Conservation (phyloP, 30 jellyfish, hydroid and myxozoan genomes). For the Mastigias papua region DNA sequence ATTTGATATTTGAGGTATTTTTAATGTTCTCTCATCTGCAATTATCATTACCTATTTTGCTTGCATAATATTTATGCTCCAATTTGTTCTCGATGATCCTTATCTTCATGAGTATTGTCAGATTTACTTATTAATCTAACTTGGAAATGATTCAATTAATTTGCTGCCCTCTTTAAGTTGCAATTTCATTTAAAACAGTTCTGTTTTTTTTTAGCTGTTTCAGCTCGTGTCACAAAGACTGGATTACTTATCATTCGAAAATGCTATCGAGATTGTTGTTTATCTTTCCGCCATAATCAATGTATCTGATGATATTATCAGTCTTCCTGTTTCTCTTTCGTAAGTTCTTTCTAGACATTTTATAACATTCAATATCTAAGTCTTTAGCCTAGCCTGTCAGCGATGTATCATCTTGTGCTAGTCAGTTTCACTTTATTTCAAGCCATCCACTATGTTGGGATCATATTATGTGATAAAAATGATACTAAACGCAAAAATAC, state of each 20-base stretch:
- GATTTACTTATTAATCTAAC: too few species aligned
- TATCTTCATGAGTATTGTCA: neutral
- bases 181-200: neutral
- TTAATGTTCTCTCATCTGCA: too few species aligned
- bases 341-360: conserved; percentile 26
- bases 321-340: conserved; percentile 62
- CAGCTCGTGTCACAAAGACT: conserved; percentile 76
- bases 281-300: conserved; percentile 76
- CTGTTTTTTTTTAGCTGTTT: conserved; percentile 34
- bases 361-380: too few species aligned
- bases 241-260: conserved; percentile 72
- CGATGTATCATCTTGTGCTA: too few species aligned
- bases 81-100: neutral
- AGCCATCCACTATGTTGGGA: too few species aligned
- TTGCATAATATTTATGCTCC: too few species aligned
- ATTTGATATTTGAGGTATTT: conserved; percentile 85
- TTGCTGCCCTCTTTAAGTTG: too few species aligned
- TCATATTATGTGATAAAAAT: too few species aligned
- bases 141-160: too few species aligned
- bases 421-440: too few species aligned
- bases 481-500: too few species aligned
- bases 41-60: neutral
- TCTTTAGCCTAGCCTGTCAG: too few species aligned
- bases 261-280: conserved; percentile 71
- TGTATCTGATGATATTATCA: conserved; percentile 82